Percentiles rank a stretch among this genome's conserved stretches.
phyloP scores from a whole-genome alignment of 2,113 vertebrate species.

The Himantopus leucocephalus region DNA sequence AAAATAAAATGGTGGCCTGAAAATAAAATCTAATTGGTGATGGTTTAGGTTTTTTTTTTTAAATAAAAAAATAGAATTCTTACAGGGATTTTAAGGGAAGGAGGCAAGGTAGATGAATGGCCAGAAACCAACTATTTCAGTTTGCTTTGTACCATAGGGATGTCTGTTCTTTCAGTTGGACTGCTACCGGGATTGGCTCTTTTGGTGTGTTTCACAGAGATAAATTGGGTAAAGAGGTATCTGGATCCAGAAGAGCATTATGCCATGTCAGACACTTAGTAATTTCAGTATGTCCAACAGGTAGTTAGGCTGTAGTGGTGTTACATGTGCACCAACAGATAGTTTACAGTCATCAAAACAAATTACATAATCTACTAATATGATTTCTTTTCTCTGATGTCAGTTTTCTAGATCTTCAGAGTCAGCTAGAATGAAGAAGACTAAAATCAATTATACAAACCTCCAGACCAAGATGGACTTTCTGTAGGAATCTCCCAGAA shows the following conservation, averaged over 20 bases:
- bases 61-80: background rate
- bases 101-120: background rate
- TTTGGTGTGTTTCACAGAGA: background rate
- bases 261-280: background rate
- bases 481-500: background rate
- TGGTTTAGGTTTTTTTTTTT: background rate
- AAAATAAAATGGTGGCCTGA: background rate
- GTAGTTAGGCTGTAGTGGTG: background rate
- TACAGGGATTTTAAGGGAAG: background rate
- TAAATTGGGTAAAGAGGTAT: background rate
- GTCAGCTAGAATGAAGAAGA: background rate
- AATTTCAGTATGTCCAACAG: background rate
- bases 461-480: background rate
- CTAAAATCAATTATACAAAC: background rate
- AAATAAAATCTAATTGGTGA: background rate
- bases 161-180: background rate
- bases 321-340: background rate
- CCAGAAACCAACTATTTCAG: background rate
- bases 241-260: background rate
- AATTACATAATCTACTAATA: background rate
- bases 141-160: background rate
- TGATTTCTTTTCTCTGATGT: background rate
- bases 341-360: background rate
- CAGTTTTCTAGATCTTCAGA: background rate
- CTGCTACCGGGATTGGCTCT: background rate